Percentiles rank a stretch among this genome's conserved stretches.
These are phyloP conservation scores for Halictus rubicundus DNA, from an alignment of 1,140 invertebrate species.

Conservation along the genomic window DNA sequence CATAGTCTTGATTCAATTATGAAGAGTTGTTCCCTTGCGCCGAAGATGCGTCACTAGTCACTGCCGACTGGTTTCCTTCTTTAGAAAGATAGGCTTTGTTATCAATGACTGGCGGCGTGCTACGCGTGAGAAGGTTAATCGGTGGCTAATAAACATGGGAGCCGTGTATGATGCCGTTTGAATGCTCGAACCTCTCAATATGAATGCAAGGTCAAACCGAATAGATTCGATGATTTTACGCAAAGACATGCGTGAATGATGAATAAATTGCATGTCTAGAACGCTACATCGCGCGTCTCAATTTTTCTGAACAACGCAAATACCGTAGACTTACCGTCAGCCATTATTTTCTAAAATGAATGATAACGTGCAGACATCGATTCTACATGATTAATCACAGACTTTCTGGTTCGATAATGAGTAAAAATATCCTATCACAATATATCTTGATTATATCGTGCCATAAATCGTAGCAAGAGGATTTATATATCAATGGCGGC, in stretches of 20 bases:
- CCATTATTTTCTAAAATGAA: too few relatives aligned
- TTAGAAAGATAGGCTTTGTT: neutral
- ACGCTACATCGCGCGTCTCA: neutral
- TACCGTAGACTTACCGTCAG: too few relatives aligned
- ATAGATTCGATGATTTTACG: constrained; percentile 10
- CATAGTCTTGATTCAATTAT: neutral
- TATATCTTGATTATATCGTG: too few relatives aligned
- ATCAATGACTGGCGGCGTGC: constrained; percentile 1
- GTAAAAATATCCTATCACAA: too few relatives aligned
- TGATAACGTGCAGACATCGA: too few relatives aligned
- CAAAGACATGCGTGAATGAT: neutral
- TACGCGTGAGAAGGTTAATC: constrained; percentile 37
- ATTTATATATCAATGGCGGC: too few relatives aligned
- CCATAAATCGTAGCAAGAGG: too few relatives aligned
- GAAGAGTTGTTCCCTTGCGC: neutral
- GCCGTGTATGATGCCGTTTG: constrained; percentile 20
- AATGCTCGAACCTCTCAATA: constrained; percentile 27
- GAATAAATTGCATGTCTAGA: neutral
- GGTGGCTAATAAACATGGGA: constrained; percentile 21
- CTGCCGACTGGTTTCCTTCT: neutral
- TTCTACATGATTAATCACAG: too few relatives aligned
- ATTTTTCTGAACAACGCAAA: neutral
- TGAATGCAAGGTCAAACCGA: constrained; percentile 35
- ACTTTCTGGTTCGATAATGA: too few relatives aligned
- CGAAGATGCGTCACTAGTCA: constrained; percentile 2